A percentile compares a stretch with the other conserved stretches of the same genome.
These are phyloP conservation scores for Apis cerana DNA, from an alignment of 1,140 invertebrate genomes.

Conservation along the genomic window DNA sequence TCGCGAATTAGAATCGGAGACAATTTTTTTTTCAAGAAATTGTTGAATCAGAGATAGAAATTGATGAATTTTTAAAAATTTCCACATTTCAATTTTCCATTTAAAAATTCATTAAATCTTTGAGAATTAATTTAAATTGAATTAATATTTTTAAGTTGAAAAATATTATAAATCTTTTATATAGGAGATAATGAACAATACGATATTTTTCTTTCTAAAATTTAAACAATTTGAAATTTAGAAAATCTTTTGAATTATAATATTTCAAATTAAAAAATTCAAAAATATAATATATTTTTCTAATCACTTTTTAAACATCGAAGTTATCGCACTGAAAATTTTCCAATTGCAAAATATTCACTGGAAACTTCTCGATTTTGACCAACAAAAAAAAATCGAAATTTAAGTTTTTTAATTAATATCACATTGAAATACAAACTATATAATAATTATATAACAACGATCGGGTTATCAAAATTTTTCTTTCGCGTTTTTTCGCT, in stretches of 20 bases:
- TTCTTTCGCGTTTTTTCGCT: neutral
- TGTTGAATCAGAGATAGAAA: neutral
- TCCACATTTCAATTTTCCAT: neutral
- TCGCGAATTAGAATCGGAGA: too few species aligned
- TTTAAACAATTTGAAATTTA: neutral
- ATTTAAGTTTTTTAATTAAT: neutral
- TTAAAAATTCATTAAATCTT: too few species aligned
- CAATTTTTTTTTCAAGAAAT: neutral
- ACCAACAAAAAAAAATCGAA: neutral
- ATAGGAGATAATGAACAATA: too few species aligned
- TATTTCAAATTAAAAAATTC: too few species aligned
- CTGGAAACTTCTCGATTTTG: neutral
- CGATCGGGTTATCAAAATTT: constrained; percentile 5
- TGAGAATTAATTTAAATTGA: too few species aligned
- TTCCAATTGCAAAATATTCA: neutral
- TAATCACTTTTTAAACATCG: too few species aligned
- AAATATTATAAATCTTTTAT: too few species aligned
- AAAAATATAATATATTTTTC: too few species aligned
- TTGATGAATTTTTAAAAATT: neutral
- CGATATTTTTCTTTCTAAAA: neutral
- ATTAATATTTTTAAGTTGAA: too few species aligned
- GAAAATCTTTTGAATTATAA: too few species aligned
- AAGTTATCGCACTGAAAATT: neutral
- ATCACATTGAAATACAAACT: neutral
- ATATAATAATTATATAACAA: neutral